A percentile compares a stretch with the other conserved stretches of the same genome.
These are phyloP conservation scores for Agapostemon virescens DNA, from an alignment of 2,888 invertebrate species.

Conservation along the genomic window DNA sequence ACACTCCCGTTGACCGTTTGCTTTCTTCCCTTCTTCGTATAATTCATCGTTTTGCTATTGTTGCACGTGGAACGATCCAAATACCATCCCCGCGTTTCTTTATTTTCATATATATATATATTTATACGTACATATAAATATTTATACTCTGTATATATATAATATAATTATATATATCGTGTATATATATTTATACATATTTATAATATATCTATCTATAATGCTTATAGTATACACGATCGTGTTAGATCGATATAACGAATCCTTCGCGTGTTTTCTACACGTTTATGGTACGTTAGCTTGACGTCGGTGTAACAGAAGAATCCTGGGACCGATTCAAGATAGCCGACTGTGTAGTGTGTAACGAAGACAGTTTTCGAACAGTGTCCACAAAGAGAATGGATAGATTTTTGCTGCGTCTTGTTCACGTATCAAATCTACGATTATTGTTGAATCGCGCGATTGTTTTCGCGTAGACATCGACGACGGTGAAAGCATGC, in stretches of 20 bases:
- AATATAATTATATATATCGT: conserved; percentile 15
- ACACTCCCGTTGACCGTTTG: background rate
- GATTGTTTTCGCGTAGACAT: conserved; percentile 22
- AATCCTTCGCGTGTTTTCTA: conserved; percentile 23
- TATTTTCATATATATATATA: conserved; percentile 12
- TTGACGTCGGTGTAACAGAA: conserved; percentile 11
- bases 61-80: conserved; percentile 26
- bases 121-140: background rate
- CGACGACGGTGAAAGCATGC: conserved; percentile 31
- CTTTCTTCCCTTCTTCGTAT: background rate
- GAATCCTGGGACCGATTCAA: background rate
- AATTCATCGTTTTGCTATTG: conserved; percentile 39
- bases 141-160: conserved; percentile 11
- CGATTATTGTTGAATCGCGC: conserved; percentile 1
- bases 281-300: conserved; percentile 24
- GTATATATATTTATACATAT: conserved; percentile 19
- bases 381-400: conserved; percentile 3
- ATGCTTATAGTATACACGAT: conserved; percentile 37
- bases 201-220: conserved; percentile 19
- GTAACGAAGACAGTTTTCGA: conserved; percentile 8
- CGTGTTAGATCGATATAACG: conserved; percentile 40
- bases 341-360: background rate
- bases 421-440: background rate
- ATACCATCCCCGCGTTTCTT: conserved; percentile 6
- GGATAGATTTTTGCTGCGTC: background rate